A percentile compares a stretch with the other conserved stretches of the same genome.
Conservation (phyloP, 2,888 invertebrate genomes). For the Lysandra coridon region DNA sequence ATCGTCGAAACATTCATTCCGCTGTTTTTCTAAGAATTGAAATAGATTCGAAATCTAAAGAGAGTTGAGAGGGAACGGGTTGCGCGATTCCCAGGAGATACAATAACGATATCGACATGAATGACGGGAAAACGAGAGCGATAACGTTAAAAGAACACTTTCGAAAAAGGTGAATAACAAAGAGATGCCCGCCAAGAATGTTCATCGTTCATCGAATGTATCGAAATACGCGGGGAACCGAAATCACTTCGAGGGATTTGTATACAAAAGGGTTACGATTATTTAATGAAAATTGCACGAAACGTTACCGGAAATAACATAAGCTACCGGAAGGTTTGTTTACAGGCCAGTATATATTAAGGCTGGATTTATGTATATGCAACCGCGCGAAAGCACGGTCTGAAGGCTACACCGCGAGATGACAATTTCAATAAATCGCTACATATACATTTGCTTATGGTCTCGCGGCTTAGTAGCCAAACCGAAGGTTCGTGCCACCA, state of each 20-base stretch:
- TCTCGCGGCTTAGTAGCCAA: too few species aligned
- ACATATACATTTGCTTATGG: too few species aligned
- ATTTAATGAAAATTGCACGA: neutral
- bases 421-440: too few species aligned
- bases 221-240: neutral
- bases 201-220: neutral
- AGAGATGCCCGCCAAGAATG: neutral
- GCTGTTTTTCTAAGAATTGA: constrained; percentile 18
- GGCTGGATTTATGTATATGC: too few species aligned
- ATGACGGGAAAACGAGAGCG: constrained; percentile 9
- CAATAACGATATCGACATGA: constrained; percentile 10
- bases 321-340: too few species aligned
- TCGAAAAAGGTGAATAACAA: constrained; percentile 3
- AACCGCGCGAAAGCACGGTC: too few species aligned
- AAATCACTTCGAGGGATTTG: neutral
- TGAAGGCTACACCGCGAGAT: too few species aligned
- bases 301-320: neutral
- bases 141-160: constrained; percentile 21
- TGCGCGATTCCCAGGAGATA: constrained; percentile 4
- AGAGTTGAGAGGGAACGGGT: constrained; percentile 12
- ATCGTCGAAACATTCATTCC: constrained; percentile 19
- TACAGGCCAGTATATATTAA: too few species aligned
- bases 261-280: neutral
- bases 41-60: constrained; percentile 13
- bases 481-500: too few species aligned